phyloP scores from a whole-genome alignment of 2,113 vertebrate genomes.

The Myrmophylax atrothorax region DNA sequence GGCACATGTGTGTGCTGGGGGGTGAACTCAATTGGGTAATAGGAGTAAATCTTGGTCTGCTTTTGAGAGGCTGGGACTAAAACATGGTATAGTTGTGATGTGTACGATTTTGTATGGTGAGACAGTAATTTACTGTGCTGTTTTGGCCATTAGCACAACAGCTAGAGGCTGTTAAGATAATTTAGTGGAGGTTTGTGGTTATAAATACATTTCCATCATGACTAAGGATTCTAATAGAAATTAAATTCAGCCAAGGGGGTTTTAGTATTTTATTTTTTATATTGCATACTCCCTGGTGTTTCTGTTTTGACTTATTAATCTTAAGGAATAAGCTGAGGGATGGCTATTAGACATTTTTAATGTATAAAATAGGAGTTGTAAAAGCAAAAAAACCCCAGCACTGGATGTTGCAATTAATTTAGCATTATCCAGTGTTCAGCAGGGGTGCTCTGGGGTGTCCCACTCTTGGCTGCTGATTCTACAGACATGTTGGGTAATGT shows the following conservation, averaged over 20 bases:
- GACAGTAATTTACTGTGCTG: constrained; percentile 9
- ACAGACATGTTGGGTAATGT: not conserved
- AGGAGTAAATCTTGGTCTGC: not conserved
- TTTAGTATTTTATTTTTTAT: not conserved
- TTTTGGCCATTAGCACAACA: constrained; percentile 15
- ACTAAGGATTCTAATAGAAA: constrained; percentile 48
- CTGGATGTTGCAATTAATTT: constrained; percentile 12
- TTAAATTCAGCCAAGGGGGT: not conserved
- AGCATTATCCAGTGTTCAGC: not conserved
- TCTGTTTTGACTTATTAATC: constrained; percentile 47
- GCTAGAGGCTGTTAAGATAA: constrained; percentile 47
- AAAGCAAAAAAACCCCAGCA: not conserved
- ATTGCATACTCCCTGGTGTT: not conserved
- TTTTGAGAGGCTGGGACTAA: not conserved
- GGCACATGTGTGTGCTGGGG: not conserved
- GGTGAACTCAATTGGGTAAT: not conserved
- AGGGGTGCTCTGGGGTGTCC: not conserved
- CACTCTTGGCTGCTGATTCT: not conserved
- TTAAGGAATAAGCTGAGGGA: not conserved
- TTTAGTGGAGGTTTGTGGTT: constrained; percentile 48
- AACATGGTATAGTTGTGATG: not conserved
- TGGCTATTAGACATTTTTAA: not conserved
- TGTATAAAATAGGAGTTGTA: not conserved
- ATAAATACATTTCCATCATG: constrained; percentile 62
- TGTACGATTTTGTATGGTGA: not conserved